These are phyloP conservation scores for Alethe diademata DNA, from an alignment of 2,113 vertebrate species.

Conservation along the genomic window DNA sequence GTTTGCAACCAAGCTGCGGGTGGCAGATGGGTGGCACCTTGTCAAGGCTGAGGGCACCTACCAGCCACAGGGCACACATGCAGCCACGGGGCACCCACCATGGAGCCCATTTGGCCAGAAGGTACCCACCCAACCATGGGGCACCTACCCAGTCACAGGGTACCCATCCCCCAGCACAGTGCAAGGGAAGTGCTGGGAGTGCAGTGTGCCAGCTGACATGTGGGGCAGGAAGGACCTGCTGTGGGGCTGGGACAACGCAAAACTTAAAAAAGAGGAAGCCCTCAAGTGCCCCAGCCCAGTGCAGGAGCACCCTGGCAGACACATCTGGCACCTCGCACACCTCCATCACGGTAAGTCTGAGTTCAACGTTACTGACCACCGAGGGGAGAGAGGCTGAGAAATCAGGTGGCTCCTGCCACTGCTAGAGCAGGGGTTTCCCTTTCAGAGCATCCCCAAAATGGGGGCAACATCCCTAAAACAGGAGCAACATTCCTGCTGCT, in stretches of 20 bases:
- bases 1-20: neutral
- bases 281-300: neutral
- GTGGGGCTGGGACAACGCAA: neutral
- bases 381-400: neutral
- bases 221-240: neutral
- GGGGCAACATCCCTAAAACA: neutral
- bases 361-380: fast-evolving
- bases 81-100: fast-evolving
- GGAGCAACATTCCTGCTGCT: fast-evolving
- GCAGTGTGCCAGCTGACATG: neutral
- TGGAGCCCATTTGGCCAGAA: neutral
- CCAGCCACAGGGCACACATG: fast-evolving
- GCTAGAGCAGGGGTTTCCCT: neutral
- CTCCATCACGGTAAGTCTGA: slow-evolving; percentile 1
- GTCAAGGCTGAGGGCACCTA: neutral
- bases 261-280: slow-evolving; percentile 44
- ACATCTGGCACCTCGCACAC: fast-evolving
- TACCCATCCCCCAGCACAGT: fast-evolving
- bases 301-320: neutral
- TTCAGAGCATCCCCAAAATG: neutral
- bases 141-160: neutral
- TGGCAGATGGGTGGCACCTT: neutral
- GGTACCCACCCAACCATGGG: neutral
- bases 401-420: neutral
- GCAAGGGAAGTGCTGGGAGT: neutral